These are phyloP conservation scores for Drosophila kurseongensis DNA, from an alignment of 1,140 invertebrate genomes.

Conservation along the genomic window DNA sequence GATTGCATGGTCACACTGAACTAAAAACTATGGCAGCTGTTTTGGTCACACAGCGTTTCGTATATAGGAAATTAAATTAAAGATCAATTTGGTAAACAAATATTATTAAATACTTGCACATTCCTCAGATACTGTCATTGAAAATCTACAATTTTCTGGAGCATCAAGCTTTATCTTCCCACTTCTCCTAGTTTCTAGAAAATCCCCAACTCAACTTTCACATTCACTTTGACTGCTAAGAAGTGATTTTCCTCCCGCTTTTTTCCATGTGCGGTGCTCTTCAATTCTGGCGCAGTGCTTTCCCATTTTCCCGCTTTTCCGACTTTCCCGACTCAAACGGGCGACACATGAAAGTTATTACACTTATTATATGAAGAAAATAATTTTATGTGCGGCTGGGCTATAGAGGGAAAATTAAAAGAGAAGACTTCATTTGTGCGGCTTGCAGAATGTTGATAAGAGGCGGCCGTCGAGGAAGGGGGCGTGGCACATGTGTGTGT, in stretches of 20 bases:
- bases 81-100: too few relatives aligned
- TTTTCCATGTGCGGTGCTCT: neutral
- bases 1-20: neutral
- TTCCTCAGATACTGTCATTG: too few relatives aligned
- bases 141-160: neutral
- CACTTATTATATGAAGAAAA: slow-evolving; percentile 82
- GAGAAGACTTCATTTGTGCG: slow-evolving; percentile 75
- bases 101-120: too few relatives aligned
- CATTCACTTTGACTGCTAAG: slow-evolving; percentile 9
- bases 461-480: slow-evolving; percentile 24
- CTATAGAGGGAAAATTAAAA: slow-evolving; percentile 63
- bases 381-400: slow-evolving; percentile 66
- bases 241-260: slow-evolving; percentile 26
- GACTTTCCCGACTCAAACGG: slow-evolving; percentile 38
- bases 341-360: slow-evolving; percentile 81
- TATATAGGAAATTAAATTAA: too few relatives aligned
- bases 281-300: neutral
- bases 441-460: slow-evolving; percentile 77
- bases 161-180: neutral
- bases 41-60: neutral
- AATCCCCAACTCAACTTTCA: neutral
- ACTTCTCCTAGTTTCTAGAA: neutral
- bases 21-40: neutral
- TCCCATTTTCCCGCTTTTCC: slow-evolving; percentile 20
- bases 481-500: slow-evolving; percentile 39